A percentile compares a stretch with the other conserved stretches of the same genome.
phyloP scores from a whole-genome alignment of 2,888 invertebrate genomes.

The Blastobasis adustella region DNA sequence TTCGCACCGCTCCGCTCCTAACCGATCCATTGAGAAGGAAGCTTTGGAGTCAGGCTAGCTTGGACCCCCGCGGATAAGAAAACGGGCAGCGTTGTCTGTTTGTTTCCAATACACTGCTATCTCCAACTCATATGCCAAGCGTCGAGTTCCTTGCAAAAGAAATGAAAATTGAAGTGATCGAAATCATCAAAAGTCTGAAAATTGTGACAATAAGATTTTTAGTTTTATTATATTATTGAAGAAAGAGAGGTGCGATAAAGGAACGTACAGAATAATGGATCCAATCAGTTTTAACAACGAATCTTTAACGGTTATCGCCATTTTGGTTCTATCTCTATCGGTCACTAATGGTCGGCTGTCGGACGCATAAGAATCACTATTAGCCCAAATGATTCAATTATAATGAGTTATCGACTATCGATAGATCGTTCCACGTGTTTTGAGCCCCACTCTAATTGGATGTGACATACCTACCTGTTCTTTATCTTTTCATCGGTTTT shows the following conservation, averaged over 20 bases:
- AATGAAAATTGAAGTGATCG: no score
- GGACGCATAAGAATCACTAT: conserved; percentile 58
- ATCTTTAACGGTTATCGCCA: conserved; percentile 35
- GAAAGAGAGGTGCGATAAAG: conserved; percentile 12
- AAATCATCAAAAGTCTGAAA: no score
- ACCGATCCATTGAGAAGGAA: no score
- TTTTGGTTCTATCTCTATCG: conserved; percentile 40
- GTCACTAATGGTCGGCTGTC: conserved; percentile 66
- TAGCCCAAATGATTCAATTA: conserved; percentile 64
- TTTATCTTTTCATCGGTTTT: background rate
- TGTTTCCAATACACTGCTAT: no score
- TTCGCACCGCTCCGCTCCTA: no score
- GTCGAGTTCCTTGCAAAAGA: no score
- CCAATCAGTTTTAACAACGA: conserved; percentile 15
- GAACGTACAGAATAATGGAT: conserved; percentile 16
- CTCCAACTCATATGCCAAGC: no score
- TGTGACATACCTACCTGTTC: conserved; percentile 11
- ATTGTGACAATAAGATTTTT: no score
- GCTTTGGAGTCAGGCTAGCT: no score
- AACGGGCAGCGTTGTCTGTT: no score
- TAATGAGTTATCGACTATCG: conserved; percentile 57
- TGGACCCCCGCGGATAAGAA: no score
- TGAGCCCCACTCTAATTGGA: conserved; percentile 14
- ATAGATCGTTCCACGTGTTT: conserved; percentile 31
- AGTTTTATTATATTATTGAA: no score